Evolutionary conservation across 2,888 invertebrate genomes (phyloP).

Genomic region (Erebia palarica): DNA sequence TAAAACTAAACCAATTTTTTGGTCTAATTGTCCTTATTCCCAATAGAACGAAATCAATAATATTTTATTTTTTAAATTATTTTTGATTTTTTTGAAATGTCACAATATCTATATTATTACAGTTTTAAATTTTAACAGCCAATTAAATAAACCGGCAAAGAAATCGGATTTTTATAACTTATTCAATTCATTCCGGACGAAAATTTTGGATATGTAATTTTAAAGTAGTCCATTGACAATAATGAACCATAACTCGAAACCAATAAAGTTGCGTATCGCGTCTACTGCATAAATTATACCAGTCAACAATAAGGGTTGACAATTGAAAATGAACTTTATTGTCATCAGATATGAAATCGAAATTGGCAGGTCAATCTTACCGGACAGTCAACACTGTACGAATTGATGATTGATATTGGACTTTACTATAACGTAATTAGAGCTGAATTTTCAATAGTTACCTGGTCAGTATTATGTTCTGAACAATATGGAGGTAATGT

Average conservation of each 20-base stretch:
- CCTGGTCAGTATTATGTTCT: constrained; percentile 40
- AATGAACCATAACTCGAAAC: constrained; percentile 32
- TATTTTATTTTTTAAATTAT: no score
- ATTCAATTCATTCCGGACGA: constrained; percentile 31
- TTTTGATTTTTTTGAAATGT: no score
- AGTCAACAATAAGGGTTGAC: constrained; percentile 20
- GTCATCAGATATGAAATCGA: neutral
- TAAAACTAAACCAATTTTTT: no score
- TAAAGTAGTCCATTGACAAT: constrained; percentile 14
- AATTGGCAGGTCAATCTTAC: constrained; percentile 10
- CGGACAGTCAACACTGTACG: constrained; percentile 19
- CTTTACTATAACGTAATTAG: constrained; percentile 20
- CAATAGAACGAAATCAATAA: no score
- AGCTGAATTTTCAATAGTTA: constrained; percentile 33
- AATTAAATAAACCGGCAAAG: no score
- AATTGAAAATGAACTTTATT: constrained; percentile 33
- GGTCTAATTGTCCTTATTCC: no score
- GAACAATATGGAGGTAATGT: constrained; percentile 43
- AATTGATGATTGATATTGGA: constrained; percentile 13
- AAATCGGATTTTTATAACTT: constrained; percentile 20
- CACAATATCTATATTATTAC: no score
- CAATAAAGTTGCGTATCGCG: constrained; percentile 28
- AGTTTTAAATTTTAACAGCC: no score
- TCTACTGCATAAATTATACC: constrained; percentile 25
- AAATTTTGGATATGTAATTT: constrained; percentile 25